These are phyloP conservation scores for Benthosema pterotum DNA, from an alignment of 2,797 vertebrate species.

Conservation along the genomic window DNA sequence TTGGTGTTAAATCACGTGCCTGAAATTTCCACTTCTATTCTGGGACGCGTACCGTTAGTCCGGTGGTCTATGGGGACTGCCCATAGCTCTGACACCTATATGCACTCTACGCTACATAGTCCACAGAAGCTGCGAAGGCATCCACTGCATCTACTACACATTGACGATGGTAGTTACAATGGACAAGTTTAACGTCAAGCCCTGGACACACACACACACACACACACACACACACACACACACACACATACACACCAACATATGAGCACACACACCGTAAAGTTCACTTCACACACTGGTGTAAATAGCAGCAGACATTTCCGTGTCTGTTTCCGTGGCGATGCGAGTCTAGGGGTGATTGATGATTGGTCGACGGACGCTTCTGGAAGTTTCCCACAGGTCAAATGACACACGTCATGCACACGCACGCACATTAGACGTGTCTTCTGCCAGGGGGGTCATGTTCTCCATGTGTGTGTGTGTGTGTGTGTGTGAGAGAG, in stretches of 20 bases:
- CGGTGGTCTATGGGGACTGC: too few species aligned
- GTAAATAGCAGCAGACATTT: slow-evolving; percentile 18
- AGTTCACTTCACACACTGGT: slow-evolving; percentile 1
- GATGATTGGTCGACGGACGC: slow-evolving; percentile 10
- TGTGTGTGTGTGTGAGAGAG: slow-evolving; percentile 2
- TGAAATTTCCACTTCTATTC: too few species aligned
- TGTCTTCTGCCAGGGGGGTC: not conserved
- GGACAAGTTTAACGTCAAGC: too few species aligned
- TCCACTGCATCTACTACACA: too few species aligned
- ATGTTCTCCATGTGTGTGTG: too few species aligned
- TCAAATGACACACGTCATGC: not conserved
- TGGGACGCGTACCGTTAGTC: too few species aligned
- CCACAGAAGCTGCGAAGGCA: too few species aligned
- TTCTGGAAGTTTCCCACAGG: not conserved
- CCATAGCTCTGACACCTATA: too few species aligned
- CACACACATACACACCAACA: not conserved
- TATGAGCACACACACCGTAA: slow-evolving; percentile 7
- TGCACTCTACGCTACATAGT: too few species aligned
- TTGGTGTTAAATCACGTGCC: slow-evolving; percentile 35
- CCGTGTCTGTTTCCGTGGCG: slow-evolving; percentile 31
- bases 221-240: slow-evolving; percentile 24
- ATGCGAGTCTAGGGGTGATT: slow-evolving; percentile 24
- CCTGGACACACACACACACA: slow-evolving; percentile 13
- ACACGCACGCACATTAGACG: not conserved
- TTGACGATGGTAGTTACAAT: too few species aligned